Base-by-base conservation (phyloP, 2,797 vertebrate genomes). In the Sparus aurata region DNA sequence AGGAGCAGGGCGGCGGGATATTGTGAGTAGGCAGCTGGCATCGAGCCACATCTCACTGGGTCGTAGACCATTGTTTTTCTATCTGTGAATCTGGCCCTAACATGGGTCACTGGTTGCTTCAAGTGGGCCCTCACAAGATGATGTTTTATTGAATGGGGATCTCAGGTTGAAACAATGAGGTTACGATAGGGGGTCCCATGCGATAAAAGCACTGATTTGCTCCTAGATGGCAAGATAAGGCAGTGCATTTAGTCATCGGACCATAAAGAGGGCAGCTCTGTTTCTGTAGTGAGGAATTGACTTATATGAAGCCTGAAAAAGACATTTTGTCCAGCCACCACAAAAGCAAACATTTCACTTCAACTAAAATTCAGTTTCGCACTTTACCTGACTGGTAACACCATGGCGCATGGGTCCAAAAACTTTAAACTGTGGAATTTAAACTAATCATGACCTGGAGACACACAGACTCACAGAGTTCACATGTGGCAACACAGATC, bases 31-130 rank as follows among this genome's bases (percentile, higher is more conserved):
- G 83, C 70, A 82, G 85, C 80, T 91, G 88, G 83, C 86, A 79
- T 50, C 2, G 25, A 77, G 85, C 82, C 83, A 83, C 68, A 50
- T 88, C 77, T 78, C 85, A 86, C 67, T 64, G 71, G 76, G 70
- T 89, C 61, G 43, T 66, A 79, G 79, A 85, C 66, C 77, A 82
- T 52, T 77, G 75, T 87, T 92, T 88, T 90, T 89, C 80, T 85
- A 74, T 83, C 73, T 75, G 73, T 75, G 71, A 77, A 69, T 83
- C 66, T 73, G 65, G 61, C 74, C 69, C 66, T 41, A 79, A 67
- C 75, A 86, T 62, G 77, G 73, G 55, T 84, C 78, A 80, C 77
- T 75, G 85, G 77, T 65, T 85, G 71, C 83, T 87, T 82, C 65
- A 72, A 86, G 69, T 61, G 58, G 34, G 55, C 61, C 61, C 62